Conservation (phyloP, 92 coral and sea anemone species). For the Parazoanthus swiftii region DNA sequence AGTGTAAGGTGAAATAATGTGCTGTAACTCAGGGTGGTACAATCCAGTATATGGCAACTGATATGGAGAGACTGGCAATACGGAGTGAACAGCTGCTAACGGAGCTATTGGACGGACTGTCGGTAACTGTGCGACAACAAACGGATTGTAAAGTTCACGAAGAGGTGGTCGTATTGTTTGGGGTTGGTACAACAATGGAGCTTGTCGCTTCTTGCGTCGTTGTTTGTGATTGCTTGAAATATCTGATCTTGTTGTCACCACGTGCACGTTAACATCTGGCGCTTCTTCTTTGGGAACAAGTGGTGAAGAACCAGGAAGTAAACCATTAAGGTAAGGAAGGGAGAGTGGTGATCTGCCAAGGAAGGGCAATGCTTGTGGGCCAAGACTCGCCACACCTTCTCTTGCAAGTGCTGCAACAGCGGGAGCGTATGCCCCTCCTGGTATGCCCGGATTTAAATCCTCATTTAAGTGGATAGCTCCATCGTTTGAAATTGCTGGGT, state of each 20-base stretch:
- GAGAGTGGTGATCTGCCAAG: slow-evolving; percentile 1
- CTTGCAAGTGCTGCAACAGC: slow-evolving; percentile 22
- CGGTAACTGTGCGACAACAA: background rate
- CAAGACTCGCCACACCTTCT: background rate
- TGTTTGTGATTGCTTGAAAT: slow-evolving; percentile 51
- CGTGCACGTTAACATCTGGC: slow-evolving; percentile 66
- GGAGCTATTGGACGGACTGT: background rate
- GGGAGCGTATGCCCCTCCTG: slow-evolving; percentile 25
- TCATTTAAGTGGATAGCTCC: slow-evolving; percentile 1
- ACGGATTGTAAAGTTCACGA: slow-evolving; percentile 43
- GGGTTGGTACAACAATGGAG: slow-evolving; percentile 57
- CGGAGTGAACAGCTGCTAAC: slow-evolving; percentile 26
- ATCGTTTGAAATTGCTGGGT: slow-evolving; percentile 40
- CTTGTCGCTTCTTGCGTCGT: slow-evolving; percentile 58
- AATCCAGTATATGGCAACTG: slow-evolving; percentile 19
- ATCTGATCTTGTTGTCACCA: slow-evolving; percentile 82
- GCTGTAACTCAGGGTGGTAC: slow-evolving; percentile 15
- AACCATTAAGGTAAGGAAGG: slow-evolving; percentile 1
- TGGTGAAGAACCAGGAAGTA: background rate
- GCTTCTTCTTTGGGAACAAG: slow-evolving; percentile 37
- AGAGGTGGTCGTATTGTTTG: slow-evolving; percentile 44
- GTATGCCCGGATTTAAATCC: background rate
- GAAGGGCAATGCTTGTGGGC: background rate
- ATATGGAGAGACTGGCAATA: background rate
- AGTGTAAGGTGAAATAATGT: slow-evolving; percentile 38